These are phyloP conservation scores for Gopherus evgoodei DNA, from an alignment of 2,113 vertebrate species.

Conservation along the genomic window DNA sequence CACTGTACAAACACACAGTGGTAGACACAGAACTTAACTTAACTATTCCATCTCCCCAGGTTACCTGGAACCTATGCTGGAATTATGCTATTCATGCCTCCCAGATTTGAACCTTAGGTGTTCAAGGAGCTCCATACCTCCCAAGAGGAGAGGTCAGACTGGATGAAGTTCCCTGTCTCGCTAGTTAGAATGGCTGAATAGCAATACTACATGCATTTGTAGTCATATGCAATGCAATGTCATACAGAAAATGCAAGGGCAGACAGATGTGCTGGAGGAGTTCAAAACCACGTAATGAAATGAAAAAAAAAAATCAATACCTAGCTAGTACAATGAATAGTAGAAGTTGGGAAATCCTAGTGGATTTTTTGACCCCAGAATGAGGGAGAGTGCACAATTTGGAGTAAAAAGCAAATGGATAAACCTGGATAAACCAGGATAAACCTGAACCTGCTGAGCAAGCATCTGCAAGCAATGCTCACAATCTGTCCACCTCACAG, in stretches of 20 bases:
- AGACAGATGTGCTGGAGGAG: background rate
- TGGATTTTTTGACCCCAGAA: background rate
- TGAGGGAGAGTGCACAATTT: fast-evolving
- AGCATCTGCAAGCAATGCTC: background rate
- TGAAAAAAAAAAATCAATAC: background rate
- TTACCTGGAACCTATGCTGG: background rate
- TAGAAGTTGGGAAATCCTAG: fast-evolving
- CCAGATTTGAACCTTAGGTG: background rate
- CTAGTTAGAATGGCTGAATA: background rate
- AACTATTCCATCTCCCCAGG: background rate
- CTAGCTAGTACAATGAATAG: background rate
- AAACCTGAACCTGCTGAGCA: background rate
- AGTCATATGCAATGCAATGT: too few species aligned
- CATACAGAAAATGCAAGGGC: background rate
- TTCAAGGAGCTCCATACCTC: background rate
- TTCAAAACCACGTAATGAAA: background rate
- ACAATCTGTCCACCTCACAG: background rate
- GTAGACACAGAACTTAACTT: background rate
- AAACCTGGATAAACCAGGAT: background rate
- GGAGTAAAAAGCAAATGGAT: background rate
- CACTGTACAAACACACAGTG: background rate
- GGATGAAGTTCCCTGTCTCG: background rate
- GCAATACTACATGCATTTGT: too few species aligned
- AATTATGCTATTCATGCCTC: background rate
- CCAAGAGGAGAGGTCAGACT: background rate